phyloP scores from a whole-genome alignment of 2,888 invertebrate species.

The Xylocampa areola region DNA sequence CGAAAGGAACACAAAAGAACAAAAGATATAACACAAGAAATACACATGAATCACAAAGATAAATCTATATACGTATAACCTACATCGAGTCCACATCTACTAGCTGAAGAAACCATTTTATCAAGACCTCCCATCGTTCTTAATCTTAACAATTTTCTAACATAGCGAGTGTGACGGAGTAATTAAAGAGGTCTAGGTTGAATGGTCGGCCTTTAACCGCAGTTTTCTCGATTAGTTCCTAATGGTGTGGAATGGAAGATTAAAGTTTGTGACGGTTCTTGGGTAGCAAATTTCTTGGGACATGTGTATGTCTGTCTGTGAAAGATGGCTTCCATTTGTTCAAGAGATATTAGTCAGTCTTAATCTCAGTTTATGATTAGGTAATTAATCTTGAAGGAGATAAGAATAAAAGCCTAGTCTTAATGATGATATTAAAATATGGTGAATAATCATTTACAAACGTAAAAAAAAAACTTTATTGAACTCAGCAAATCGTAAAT shows the following conservation, averaged over 20 bases:
- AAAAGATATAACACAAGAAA: slow-evolving; percentile 35
- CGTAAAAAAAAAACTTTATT: too few relatives aligned
- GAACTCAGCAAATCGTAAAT: too few relatives aligned
- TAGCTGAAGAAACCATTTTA: slow-evolving; percentile 51
- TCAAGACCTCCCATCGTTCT: slow-evolving; percentile 51
- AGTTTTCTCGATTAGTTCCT: slow-evolving; percentile 77
- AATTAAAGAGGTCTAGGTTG: slow-evolving; percentile 66
- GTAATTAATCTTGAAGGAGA: background rate
- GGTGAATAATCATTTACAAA: too few relatives aligned
- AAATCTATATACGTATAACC: slow-evolving; percentile 60
- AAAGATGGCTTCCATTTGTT: slow-evolving; percentile 35
- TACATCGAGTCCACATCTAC: slow-evolving; percentile 61
- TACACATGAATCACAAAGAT: slow-evolving; percentile 62
- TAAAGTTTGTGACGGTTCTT: slow-evolving; percentile 69
- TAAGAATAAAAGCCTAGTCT: background rate
- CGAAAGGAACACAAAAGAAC: background rate
- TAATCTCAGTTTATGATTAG: background rate
- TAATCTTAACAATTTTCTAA: slow-evolving; percentile 51
- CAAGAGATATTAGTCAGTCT: slow-evolving; percentile 6
- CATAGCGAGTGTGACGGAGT: slow-evolving; percentile 42
- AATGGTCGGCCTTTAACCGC: slow-evolving; percentile 64
- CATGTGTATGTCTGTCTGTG: slow-evolving; percentile 46
- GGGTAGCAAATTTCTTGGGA: slow-evolving; percentile 50
- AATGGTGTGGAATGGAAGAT: slow-evolving; percentile 78
- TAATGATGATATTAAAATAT: too few relatives aligned